These are phyloP conservation scores for Epinotia demarniana DNA, from an alignment of 2,888 invertebrate genomes.

Conservation along the genomic window DNA sequence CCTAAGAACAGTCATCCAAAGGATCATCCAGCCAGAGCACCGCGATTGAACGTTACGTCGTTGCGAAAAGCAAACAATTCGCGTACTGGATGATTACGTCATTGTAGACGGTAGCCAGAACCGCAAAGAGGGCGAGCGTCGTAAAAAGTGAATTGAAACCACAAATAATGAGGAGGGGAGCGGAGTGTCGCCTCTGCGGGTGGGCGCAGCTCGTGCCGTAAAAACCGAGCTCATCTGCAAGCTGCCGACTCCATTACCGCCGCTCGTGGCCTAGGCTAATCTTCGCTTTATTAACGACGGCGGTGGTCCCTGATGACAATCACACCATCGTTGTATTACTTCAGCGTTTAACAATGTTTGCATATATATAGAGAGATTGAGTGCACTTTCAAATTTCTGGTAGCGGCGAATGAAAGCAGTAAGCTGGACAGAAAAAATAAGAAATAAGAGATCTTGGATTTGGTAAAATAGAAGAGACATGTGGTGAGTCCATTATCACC, in stretches of 20 bases:
- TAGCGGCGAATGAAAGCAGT: too few relatives aligned
- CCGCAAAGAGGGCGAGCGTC: conserved; percentile 71
- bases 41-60: conserved; percentile 39
- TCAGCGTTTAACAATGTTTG: conserved; percentile 21
- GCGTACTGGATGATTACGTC: conserved; percentile 58
- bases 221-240: conserved; percentile 80
- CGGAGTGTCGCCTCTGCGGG: conserved; percentile 75
- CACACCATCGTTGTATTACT: conserved; percentile 50
- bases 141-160: conserved; percentile 84
- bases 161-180: conserved; percentile 78
- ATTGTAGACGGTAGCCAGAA: conserved; percentile 62
- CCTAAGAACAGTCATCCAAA: neutral
- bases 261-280: conserved; percentile 73
- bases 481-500: too few relatives aligned
- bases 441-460: too few relatives aligned
- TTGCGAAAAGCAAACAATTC: conserved; percentile 46
- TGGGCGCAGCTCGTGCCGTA: conserved; percentile 81
- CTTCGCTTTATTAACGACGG: conserved; percentile 74
- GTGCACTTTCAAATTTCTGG: too few relatives aligned
- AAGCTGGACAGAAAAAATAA: too few relatives aligned
- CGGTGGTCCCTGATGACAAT: conserved; percentile 63
- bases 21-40: conserved; percentile 34
- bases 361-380: neutral
- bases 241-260: conserved; percentile 72
- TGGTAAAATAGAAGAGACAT: too few relatives aligned